Base-by-base conservation (phyloP, 2,113 vertebrate species). In the Condylura cristata region DNA sequence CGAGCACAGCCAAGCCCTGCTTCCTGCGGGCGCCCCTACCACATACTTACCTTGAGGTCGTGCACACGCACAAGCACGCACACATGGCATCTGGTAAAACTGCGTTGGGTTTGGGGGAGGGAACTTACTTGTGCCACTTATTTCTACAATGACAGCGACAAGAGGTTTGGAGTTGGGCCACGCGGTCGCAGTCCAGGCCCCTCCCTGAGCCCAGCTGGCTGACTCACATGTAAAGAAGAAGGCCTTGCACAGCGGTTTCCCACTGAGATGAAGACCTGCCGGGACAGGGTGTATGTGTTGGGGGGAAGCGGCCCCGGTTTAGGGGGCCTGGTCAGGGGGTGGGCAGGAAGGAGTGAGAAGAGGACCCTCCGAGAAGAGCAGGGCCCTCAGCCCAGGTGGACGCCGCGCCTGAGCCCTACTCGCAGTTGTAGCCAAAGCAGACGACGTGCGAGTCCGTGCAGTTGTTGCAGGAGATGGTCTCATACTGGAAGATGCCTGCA, bases 351-450 rank as follows among this genome's bases (percentile, higher is more conserved):
- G 82, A 48, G 51, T 34, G 32, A 10, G 39, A 34, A 44, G 17
- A 10, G n/a, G 12, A 12, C 16, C 75, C 14, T 46, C 30, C 9
- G 4, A 26, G 93, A n/a, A 74, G 14, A 39, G 24, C 5, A 14
- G 60, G 12, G 18, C 46, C 46, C 46, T 46, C 20, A 8, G 46
- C 82, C 44, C 28, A n/a, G 34, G 28, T 13, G 8, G 32, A 4
- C 13, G 39, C 24, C 3, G 0, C 5, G 1, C 46, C 18, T 1
- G 24, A 58, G 81, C 37, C 97, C 17, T 97, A 96, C 96, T 97
- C 66, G 96, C 97, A 97, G 61, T 95, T 96, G 86, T 97, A 98
- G 75, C 97, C 97, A 41, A 97, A 98, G 81, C 97, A 98, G 44
- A 93, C 10, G 1, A 94, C 82, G 0, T 86, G 94, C 0, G 96